Evolutionary conservation across 2,113 vertebrate species (phyloP).

Genomic region (Parotia lawesii): DNA sequence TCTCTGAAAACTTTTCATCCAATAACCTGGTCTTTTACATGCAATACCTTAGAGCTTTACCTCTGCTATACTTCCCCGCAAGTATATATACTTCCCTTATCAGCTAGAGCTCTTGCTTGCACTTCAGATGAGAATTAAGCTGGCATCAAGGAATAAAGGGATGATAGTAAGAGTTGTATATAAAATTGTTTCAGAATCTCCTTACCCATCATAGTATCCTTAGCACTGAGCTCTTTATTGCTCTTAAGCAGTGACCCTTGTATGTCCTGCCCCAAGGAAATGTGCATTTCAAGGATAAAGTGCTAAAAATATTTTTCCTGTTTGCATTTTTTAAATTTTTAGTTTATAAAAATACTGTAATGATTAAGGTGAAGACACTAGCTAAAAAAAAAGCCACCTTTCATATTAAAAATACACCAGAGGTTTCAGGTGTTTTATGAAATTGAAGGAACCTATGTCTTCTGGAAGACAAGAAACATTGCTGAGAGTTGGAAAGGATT

Average conservation of each 20-base stretch:
- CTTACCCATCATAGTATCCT: not conserved
- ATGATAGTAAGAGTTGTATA: not conserved
- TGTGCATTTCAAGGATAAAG: not conserved
- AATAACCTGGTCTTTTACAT: not conserved
- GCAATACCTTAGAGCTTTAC: not conserved
- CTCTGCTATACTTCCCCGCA: not conserved
- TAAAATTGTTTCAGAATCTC: not conserved
- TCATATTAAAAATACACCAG: not conserved
- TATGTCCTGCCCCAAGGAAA: not conserved
- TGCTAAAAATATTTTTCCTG: not conserved
- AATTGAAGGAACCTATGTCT: not conserved
- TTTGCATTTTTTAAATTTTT: not conserved
- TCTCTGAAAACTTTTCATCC: not conserved
- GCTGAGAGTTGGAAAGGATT: not conserved
- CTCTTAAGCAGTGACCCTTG: not conserved
- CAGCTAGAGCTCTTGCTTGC: not conserved
- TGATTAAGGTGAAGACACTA: not conserved
- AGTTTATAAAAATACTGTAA: not conserved
- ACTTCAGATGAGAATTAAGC: not conserved
- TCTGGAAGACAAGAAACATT: not conserved
- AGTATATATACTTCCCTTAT: too few relatives aligned
- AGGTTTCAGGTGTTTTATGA: not conserved
- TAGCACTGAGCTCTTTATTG: not conserved
- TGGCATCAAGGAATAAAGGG: not conserved
- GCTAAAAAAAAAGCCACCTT: rapidly evolving